Percentiles rank a stretch among this genome's conserved stretches.
phyloP scores from a whole-genome alignment of 2,888 invertebrate genomes.

The Hydropsyche betteni region DNA sequence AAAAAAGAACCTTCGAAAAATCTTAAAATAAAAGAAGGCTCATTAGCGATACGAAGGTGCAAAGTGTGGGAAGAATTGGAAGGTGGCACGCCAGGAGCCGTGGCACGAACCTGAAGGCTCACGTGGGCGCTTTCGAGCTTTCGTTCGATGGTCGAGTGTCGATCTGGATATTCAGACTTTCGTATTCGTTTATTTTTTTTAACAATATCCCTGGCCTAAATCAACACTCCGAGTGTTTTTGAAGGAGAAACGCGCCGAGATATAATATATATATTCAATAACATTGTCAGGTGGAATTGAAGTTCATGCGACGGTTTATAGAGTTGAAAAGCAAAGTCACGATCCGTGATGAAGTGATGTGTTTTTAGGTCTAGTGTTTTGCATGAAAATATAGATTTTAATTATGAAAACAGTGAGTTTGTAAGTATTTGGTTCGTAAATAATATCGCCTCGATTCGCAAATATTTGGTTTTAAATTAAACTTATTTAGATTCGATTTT shows the following conservation, averaged over 20 bases:
- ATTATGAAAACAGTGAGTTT: not conserved
- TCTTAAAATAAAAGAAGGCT: not conserved
- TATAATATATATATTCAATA: constrained; percentile 7
- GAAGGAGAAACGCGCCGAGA: not conserved
- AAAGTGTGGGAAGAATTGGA: constrained; percentile 1
- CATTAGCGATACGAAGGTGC: not conserved
- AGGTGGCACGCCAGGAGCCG: constrained; percentile 1
- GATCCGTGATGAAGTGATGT: constrained; percentile 19
- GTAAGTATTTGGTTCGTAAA: not conserved
- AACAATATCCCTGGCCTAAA: constrained; percentile 12
- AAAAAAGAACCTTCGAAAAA: not conserved
- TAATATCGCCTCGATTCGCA: not conserved
- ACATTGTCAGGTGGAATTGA: not conserved
- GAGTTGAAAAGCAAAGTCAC: not conserved
- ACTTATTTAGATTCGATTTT: too few species aligned
- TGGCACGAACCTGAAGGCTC: not conserved
- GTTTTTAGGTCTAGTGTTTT: not conserved
- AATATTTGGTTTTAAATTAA: too few species aligned
- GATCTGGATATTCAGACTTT: not conserved
- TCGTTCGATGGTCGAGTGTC: not conserved
- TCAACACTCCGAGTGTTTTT: constrained; percentile 5
- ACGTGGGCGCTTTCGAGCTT: constrained; percentile 3
- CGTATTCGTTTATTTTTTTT: not conserved
- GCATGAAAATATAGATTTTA: constrained; percentile 8
- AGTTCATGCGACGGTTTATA: not conserved